Base-by-base conservation (phyloP, 1,140 invertebrate genomes). In the Trachymyrmex cornetzi region DNA sequence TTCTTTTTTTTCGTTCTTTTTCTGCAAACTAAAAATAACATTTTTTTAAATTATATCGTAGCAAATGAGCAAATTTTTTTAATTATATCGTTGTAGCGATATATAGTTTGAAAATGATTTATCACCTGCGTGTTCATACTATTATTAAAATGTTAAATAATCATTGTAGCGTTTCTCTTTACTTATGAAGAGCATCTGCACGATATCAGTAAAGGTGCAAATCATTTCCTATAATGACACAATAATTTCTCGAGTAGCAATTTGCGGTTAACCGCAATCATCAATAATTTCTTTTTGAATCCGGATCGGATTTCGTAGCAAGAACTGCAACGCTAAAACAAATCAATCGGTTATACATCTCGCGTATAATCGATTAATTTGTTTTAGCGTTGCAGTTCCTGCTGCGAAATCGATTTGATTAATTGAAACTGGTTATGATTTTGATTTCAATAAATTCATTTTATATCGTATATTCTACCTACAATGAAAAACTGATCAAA, bases 211-310 rank as follows among this genome's bases (percentile, higher is more conserved):
- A 34, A 16, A 34, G 38, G 22, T 44, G 12, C n/a, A 61, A 77
- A 77, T 77, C 14, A 24, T 44, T 61, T 61, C 30, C 7, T 6
- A 77, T 59, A 77, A 53, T 72, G 22, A 48, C 38, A 27, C 7
- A 38, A 38, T 34, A 12, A 3, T 61, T 77, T 61, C 55, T 24
- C 6, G 1, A 24, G 1, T n/a, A 55, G 16, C 22, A 44, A 77
- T 77, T 77, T 61, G 27, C 9, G 55, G 22, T 77, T 44, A 77
- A 77, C 74, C 59, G 38, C 59, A 16, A 77, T 5, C 19, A 19
- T 53, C 1, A 50, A 48, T 77, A 11, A 30, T 63, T 48, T 12
- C 34, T 50, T 77, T 77, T 11, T 16, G 7, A 16, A 30, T 63
- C 22, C 59, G 59, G 38, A 61, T 77, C 34, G 1, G 6, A 22